Evolutionary conservation across 2,113 vertebrate genomes (phyloP).

Genomic region (Geococcyx californianus): DNA sequence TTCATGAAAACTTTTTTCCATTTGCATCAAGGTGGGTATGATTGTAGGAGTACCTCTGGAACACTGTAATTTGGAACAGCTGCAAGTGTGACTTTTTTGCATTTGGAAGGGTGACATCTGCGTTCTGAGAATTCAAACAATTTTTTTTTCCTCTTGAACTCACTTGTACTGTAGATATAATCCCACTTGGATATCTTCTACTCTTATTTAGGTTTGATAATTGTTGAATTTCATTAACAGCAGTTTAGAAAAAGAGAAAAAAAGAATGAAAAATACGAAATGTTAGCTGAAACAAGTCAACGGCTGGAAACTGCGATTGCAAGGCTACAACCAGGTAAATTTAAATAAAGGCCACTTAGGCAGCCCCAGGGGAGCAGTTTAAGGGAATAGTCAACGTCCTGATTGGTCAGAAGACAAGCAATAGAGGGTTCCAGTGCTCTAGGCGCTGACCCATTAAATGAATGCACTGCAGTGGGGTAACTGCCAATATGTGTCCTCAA

Average conservation of each 20-base stretch:
- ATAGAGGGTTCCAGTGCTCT: neutral
- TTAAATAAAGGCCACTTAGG: neutral
- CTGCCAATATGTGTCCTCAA: neutral
- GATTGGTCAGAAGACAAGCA: neutral
- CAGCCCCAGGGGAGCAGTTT: neutral
- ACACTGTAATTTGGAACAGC: neutral
- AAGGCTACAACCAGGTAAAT: neutral
- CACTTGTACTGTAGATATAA: neutral
- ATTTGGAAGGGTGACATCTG: neutral
- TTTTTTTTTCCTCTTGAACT: neutral
- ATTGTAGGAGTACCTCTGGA: neutral
- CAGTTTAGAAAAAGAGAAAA: neutral
- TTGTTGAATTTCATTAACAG: neutral
- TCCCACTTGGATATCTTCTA: neutral
- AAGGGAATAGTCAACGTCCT: neutral
- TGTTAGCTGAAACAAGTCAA: neutral
- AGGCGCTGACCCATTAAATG: neutral
- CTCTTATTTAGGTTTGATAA: neutral
- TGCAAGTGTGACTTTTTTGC: neutral
- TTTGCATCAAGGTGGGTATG: neutral
- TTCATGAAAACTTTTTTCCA: neutral
- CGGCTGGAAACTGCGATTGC: neutral
- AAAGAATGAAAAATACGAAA: neutral
- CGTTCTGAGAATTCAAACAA: neutral
- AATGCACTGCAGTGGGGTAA: neutral